phyloP scores from a whole-genome alignment of 64 coral and sea anemone species.

The Montipora foliosa region DNA sequence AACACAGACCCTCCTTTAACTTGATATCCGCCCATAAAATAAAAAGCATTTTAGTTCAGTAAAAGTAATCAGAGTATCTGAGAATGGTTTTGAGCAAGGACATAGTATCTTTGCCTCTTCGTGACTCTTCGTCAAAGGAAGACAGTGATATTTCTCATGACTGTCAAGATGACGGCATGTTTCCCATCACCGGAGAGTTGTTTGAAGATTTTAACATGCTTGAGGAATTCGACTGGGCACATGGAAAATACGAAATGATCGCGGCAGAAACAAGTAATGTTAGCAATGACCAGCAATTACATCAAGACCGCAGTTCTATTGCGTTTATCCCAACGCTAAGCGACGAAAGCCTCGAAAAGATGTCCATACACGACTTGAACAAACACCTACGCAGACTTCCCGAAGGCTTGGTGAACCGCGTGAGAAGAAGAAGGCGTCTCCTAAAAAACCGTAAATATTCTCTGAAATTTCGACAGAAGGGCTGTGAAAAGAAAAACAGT shows the following conservation, averaged over 20 bases:
- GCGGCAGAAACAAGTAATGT: neutral
- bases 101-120: neutral
- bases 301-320: neutral
- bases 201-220: neutral
- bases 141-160: neutral
- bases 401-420: neutral
- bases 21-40: no score
- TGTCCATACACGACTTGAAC: conserved; percentile 40
- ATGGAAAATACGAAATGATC: neutral
- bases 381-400: conserved; percentile 39
- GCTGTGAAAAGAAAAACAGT: conserved; percentile 5
- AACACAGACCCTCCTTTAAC: neutral
- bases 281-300: neutral
- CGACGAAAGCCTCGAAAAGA: conserved; percentile 12
- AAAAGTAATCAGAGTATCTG: neutral
- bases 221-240: neutral
- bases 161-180: neutral
- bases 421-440: conserved; percentile 33
- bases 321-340: neutral
- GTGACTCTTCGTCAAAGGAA: neutral
- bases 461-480: conserved; percentile 39
- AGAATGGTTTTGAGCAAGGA: neutral
- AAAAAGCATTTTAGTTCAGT: neutral
- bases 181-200: neutral
- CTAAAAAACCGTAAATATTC: conserved; percentile 72